Evolutionary conservation across 2,888 invertebrate genomes (phyloP), one percentile per base, ranked within the genome.

Genomic region (Ptilodon capucinus): DNA sequence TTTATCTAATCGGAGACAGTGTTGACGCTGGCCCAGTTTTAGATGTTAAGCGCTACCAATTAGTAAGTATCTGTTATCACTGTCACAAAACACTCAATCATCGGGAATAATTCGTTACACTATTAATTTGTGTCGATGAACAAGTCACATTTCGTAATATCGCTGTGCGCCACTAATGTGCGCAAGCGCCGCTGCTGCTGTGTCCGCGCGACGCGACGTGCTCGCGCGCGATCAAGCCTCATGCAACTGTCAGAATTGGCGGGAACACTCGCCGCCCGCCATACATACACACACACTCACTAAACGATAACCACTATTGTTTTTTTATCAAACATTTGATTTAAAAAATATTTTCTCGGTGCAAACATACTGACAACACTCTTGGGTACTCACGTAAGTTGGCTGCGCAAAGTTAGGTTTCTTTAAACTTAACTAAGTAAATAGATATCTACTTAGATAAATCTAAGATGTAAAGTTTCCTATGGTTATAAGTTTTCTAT

Each of bases 171-270:
- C 40, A 41, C 38, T 36, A 47, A 19, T 4, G 35, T 18, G 39
- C 18, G 23, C 17, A 42, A 36, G 38, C 19, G 49, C 46, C 25
- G 21, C n/a, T n/a, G 49, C 53, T 2, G 1, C 11, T n/a, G 25
- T 25, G 23, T 7, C 23, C 1, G 23, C 46, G 44, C 40, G 46
- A 19, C 28, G 44, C 45, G 42, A 34, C 70, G 73, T 66, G 67
- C 62, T 58, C 48, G 53, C 64, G 58, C 70, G 60, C 62, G 59
- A 51, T 50, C 54, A 48, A 49, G 68, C 74, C 61, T 61, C 68
- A 49, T 48, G 51, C 60, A 55, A 81, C 83, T 83, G 75, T 74
- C 74, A 71, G 74, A 77, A 76, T 70, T 63, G 76, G 79, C 81
- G 80, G 80, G 74, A 79, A 71, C 39, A 45, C 47, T 34, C 39